A percentile compares a stretch with the other conserved stretches of the same genome.
Evolutionary conservation across 2,888 invertebrate genomes (phyloP).

Genomic region (Hypsopygia costalis): DNA sequence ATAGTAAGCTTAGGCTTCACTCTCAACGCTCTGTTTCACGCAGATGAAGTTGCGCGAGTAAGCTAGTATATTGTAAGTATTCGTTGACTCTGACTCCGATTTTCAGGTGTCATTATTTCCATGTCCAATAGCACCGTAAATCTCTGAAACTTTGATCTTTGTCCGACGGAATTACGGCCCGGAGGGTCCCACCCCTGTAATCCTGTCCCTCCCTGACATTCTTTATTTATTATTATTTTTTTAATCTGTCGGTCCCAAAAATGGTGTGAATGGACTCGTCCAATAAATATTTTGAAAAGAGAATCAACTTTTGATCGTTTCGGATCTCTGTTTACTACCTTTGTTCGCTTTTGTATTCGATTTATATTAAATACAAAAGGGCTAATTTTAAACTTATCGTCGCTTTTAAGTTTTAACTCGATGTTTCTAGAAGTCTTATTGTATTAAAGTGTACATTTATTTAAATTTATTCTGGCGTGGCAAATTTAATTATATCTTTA

Average conservation of each 20-base stretch:
- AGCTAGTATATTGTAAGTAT: too few species aligned
- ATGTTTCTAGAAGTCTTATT: too few species aligned
- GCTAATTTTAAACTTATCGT: too few species aligned
- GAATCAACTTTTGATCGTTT: constrained; percentile 14
- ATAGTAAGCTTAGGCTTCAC: too few species aligned
- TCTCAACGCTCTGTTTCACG: too few species aligned
- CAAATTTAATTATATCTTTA: too few species aligned
- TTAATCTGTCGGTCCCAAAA: constrained; percentile 23
- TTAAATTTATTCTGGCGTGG: too few species aligned
- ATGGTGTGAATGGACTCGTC: constrained; percentile 8
- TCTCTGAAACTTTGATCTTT: constrained; percentile 28
- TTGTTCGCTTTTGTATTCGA: constrained; percentile 5
- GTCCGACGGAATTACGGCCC: constrained; percentile 14
- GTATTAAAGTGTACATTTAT: too few species aligned
- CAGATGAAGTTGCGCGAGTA: too few species aligned
- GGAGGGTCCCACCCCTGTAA: constrained; percentile 28
- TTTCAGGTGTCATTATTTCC: background rate
- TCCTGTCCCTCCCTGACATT: constrained; percentile 23
- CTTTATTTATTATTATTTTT: constrained; percentile 44
- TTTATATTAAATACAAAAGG: constrained; percentile 10
- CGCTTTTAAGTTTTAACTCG: too few species aligned
- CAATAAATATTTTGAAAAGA: constrained; percentile 13
- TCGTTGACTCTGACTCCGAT: too few species aligned
- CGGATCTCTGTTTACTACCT: constrained; percentile 4
- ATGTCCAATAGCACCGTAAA: constrained; percentile 20